These are phyloP conservation scores for Laterallus jamaicensis DNA, from an alignment of 2,113 vertebrate species.

Conservation along the genomic window DNA sequence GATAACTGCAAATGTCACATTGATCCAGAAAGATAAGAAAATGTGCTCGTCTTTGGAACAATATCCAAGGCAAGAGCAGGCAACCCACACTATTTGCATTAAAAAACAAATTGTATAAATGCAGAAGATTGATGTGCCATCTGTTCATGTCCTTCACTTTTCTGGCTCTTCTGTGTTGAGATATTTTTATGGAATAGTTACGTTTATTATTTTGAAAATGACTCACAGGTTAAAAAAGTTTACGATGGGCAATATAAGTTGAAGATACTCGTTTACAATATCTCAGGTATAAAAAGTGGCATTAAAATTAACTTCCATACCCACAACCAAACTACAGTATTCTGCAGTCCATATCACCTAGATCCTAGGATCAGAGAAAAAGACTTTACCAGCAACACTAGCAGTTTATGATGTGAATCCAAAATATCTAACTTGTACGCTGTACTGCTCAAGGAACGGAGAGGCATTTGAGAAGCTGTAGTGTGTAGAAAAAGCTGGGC, in stretches of 20 bases:
- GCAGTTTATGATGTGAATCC: slow-evolving; percentile 15
- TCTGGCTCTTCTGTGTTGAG: slow-evolving; percentile 84
- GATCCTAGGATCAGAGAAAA: slow-evolving; percentile 7
- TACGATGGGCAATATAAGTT: slow-evolving; percentile 80
- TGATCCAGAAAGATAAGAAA: slow-evolving; percentile 88
- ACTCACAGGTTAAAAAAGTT: slow-evolving; percentile 87
- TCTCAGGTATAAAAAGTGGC: slow-evolving; percentile 66
- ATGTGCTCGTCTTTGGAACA: slow-evolving; percentile 86
- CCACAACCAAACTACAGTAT: slow-evolving; percentile 25
- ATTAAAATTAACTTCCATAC: slow-evolving; percentile 50
- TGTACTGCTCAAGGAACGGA: not conserved
- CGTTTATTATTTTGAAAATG: slow-evolving; percentile 86
- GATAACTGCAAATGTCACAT: slow-evolving; percentile 90
- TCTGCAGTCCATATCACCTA: not conserved
- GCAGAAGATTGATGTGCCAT: slow-evolving; percentile 86
- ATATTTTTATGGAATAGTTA: slow-evolving; percentile 88
- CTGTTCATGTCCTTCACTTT: slow-evolving; percentile 87
- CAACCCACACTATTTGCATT: slow-evolving; percentile 89
- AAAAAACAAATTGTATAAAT: slow-evolving; percentile 90
- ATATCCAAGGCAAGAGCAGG: slow-evolving; percentile 84
- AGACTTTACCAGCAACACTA: not conserved
- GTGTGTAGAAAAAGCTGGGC: not conserved
- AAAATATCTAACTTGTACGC: not conserved
- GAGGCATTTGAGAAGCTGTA: not conserved
- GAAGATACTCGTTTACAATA: slow-evolving; percentile 66